Evolutionary conservation across 2,797 vertebrate genomes (phyloP).

Genomic region (Fundulus diaphanus): DNA sequence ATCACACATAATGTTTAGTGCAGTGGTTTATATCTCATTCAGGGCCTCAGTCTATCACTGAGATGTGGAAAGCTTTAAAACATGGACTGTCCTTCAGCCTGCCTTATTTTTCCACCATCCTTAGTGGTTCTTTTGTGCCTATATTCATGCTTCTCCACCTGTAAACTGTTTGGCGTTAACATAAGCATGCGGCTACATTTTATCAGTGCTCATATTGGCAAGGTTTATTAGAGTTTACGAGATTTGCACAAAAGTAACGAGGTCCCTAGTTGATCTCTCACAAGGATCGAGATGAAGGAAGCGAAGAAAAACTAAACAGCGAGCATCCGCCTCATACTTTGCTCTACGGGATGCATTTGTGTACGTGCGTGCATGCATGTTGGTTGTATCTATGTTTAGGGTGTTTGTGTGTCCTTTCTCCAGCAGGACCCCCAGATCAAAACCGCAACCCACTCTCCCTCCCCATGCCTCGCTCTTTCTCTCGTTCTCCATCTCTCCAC

Average conservation of each 20-base stretch:
- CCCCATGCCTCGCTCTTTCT: slow-evolving; percentile 68
- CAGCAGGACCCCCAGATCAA: slow-evolving; percentile 85
- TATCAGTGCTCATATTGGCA: slow-evolving; percentile 17
- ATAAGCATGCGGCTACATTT: slow-evolving; percentile 14
- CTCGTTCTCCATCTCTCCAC: slow-evolving; percentile 80
- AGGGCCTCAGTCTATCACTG: background rate
- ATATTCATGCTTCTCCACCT: slow-evolving; percentile 12
- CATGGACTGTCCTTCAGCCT: background rate
- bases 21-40: background rate
- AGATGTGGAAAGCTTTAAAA: slow-evolving; percentile 6
- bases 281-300: slow-evolving; percentile 68
- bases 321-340: slow-evolving; percentile 68
- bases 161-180: slow-evolving; percentile 18
- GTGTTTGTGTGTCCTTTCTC: slow-evolving; percentile 78
- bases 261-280: slow-evolving; percentile 68
- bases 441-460: slow-evolving; percentile 80
- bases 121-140: slow-evolving; percentile 8
- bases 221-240: slow-evolving; percentile 43
- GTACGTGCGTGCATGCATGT: slow-evolving; percentile 30
- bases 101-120: slow-evolving; percentile 9
- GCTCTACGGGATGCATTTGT: slow-evolving; percentile 66
- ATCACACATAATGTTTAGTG: background rate
- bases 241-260: slow-evolving; percentile 63
- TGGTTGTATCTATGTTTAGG: slow-evolving; percentile 55
- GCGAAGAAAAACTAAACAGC: slow-evolving; percentile 74